These are phyloP conservation scores for Ichneumon xanthorius DNA, from an alignment of 2,888 invertebrate genomes.

Conservation along the genomic window DNA sequence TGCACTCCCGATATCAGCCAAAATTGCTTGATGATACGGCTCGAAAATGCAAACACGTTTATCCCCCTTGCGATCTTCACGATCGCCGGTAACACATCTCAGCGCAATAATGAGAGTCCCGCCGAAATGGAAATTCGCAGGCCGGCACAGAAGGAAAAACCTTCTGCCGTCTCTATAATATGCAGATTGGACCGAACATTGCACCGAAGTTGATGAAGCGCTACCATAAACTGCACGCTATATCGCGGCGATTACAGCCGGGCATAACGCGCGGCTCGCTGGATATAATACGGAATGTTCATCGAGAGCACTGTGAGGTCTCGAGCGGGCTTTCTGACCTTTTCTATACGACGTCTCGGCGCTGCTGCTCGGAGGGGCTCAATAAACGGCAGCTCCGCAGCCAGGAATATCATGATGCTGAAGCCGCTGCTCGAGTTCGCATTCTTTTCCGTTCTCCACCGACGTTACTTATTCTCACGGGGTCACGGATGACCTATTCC, in stretches of 20 bases:
- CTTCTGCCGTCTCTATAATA: constrained; percentile 25
- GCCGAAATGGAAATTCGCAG: constrained; percentile 38
- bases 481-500: constrained; percentile 70
- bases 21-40: constrained; percentile 41
- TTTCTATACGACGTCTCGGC: constrained; percentile 51
- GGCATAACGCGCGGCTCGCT: constrained; percentile 31
- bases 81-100: background rate
- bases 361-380: constrained; percentile 41
- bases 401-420: constrained; percentile 64
- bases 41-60: constrained; percentile 40
- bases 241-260: constrained; percentile 48
- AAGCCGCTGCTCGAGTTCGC: constrained; percentile 59
- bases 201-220: constrained; percentile 38
- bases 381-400: constrained; percentile 46
- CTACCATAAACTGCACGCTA: constrained; percentile 53
- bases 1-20: constrained; percentile 18
- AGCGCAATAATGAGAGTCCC: constrained; percentile 1
- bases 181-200: constrained; percentile 17
- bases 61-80: background rate
- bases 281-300: constrained; percentile 50
- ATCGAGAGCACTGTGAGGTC: constrained; percentile 52
- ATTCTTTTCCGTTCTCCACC: constrained; percentile 64
- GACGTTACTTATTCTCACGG: constrained; percentile 68
- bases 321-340: constrained; percentile 70
- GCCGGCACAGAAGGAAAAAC: constrained; percentile 37